Percentiles rank a stretch among this genome's conserved stretches.
phyloP scores from a whole-genome alignment of 2,113 vertebrate genomes.

The Hoplias malabaricus region DNA sequence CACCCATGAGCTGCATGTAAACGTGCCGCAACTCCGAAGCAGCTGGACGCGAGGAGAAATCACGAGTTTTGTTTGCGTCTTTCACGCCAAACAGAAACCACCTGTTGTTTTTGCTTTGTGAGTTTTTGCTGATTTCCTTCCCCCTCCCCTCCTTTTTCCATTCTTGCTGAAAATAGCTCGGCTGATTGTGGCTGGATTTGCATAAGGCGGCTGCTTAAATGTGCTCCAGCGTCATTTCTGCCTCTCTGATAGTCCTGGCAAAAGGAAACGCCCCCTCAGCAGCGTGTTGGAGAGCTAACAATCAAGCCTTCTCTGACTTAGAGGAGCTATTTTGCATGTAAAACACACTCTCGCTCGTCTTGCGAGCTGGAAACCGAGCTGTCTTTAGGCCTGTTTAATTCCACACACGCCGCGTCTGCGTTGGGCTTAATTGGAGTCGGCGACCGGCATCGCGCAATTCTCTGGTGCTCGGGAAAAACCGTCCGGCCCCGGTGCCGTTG shows the following conservation, averaged over 20 bases:
- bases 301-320: slow-evolving; percentile 43
- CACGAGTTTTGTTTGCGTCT: background rate
- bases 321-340: slow-evolving; percentile 44
- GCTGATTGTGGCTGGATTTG: slow-evolving; percentile 35
- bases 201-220: slow-evolving; percentile 30
- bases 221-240: slow-evolving; percentile 40
- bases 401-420: slow-evolving; percentile 53
- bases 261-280: slow-evolving; percentile 23
- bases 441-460: slow-evolving; percentile 56
- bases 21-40: slow-evolving; percentile 30
- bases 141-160: background rate
- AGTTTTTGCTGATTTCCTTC: slow-evolving; percentile 12
- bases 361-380: background rate
- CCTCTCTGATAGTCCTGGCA: background rate
- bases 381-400: slow-evolving; percentile 51
- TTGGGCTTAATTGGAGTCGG: slow-evolving; percentile 50
- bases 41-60: background rate
- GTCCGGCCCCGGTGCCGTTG: slow-evolving; percentile 57
- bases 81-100: slow-evolving; percentile 11
- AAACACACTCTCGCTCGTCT: slow-evolving; percentile 48
- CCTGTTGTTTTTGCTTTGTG: background rate
- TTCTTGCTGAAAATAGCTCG: slow-evolving; percentile 22
- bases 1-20: slow-evolving; percentile 20
- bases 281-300: slow-evolving; percentile 25
- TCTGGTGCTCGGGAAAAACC: slow-evolving; percentile 46